Evolutionary conservation across 2,888 invertebrate genomes (phyloP), one percentile per base, ranked within the genome.

Genomic region (Tipula confusa): DNA sequence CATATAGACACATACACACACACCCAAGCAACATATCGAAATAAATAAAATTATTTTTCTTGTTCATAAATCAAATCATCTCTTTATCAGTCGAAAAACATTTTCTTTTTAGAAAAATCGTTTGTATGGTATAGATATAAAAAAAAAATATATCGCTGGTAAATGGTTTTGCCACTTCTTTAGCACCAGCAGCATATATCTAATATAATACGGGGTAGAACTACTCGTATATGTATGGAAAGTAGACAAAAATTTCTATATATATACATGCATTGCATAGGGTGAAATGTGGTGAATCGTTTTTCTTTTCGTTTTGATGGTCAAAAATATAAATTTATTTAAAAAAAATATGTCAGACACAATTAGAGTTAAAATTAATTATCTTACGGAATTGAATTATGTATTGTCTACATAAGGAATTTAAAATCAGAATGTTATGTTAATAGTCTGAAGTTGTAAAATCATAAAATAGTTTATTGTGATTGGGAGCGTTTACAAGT

Each of bases 1-100:
- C 64, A 64, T 64, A 64, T 24, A 64, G 24, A 24, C 9, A 24
- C n/a, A n/a, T n/a, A 43, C 43, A n/a, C 4, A 38, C 0, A 18
- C 1, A 24, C 64, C 5, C 24, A 64, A n/a, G 64, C 64, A 64
- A 64, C 24, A 64, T 64, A 64, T 64, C 64, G 64, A 64, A 64
- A 64, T 64, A 64, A 64, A 64, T 64, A 64, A 64, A 64, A 64
- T 64, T 64, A 64, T 64, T 64, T 64, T 64, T 24, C 64, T 64
- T 64, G 64, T 64, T 64, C 64, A 64, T 64, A 64, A 64, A 64
- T 64, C 64, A 64, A 64, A 64, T 64, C 64, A 64, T 64, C 64
- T 64, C 64, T 64, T 64, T 64, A 64, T 64, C 64, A 64, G 64
- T 64, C 64, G 64, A 64, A 64, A 64, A 64, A 64, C 64, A 64